phyloP scores from a whole-genome alignment of 2,113 vertebrate species.

The Forbesichthys agassizii region DNA sequence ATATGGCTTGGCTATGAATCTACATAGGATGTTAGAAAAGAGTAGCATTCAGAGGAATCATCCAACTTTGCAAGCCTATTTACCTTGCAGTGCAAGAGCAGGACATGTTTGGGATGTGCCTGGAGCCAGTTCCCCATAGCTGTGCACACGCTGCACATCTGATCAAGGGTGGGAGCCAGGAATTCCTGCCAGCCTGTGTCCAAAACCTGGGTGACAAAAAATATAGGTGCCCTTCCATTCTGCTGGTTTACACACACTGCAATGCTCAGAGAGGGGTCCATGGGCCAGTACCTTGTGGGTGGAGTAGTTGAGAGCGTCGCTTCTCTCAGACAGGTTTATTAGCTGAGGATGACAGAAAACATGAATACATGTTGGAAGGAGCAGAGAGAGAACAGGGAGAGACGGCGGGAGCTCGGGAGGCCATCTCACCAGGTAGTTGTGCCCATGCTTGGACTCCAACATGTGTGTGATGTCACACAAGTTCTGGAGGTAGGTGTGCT shows the following conservation, averaged over 20 bases:
- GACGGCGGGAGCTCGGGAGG: not conserved
- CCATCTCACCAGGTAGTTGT: constrained; percentile 87
- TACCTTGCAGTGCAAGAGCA: constrained; percentile 91
- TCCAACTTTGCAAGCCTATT: constrained; percentile 9
- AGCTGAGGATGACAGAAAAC: constrained; percentile 71
- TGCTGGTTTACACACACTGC: not conserved
- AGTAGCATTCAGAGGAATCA: not conserved
- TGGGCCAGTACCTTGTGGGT: constrained; percentile 83
- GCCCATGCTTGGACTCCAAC: constrained; percentile 90
- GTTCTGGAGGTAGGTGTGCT: constrained; percentile 81
- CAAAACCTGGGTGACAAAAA: constrained; percentile 76
- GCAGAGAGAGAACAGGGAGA: not conserved
- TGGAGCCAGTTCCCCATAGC: constrained; percentile 89
- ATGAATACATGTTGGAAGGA: not conserved
- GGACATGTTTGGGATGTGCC: constrained; percentile 80
- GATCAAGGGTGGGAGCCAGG: constrained; percentile 85
- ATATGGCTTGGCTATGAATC: not conserved
- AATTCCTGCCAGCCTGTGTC: constrained; percentile 88
- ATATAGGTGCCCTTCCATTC: not conserved
- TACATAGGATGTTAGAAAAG: not conserved
- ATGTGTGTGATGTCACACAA: constrained; percentile 84
- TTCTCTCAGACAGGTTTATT: constrained; percentile 89
- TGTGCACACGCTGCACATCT: constrained; percentile 86
- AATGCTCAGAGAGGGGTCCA: not conserved
- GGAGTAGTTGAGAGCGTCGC: constrained; percentile 78